phyloP scores from a whole-genome alignment of 2,888 invertebrate species.

The Malacosoma neustria region DNA sequence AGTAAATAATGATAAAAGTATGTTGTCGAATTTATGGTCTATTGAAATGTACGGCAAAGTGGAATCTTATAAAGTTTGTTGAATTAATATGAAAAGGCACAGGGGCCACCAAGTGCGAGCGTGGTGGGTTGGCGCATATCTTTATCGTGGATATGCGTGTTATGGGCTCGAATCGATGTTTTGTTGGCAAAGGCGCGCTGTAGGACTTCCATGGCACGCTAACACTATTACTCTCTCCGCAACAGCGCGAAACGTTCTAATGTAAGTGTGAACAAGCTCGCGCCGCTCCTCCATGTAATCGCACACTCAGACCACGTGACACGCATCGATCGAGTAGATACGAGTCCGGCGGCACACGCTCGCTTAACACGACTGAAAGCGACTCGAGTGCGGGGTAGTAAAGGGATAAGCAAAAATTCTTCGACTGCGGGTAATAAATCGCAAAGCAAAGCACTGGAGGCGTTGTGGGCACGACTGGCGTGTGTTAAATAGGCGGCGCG shows the following conservation, averaged over 20 bases:
- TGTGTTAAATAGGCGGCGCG: conserved; percentile 9
- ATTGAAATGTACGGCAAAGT: too few relatives aligned
- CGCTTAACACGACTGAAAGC: conserved; percentile 2
- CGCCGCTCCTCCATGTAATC: conserved; percentile 9
- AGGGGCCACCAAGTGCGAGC: background rate
- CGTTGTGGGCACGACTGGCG: background rate
- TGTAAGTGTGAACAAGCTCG: conserved; percentile 26
- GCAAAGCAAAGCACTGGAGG: too few relatives aligned
- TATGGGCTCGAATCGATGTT: background rate
- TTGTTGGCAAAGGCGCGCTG: conserved; percentile 10
- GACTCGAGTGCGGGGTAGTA: conserved; percentile 9
- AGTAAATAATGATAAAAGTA: too few relatives aligned
- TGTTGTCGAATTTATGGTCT: too few relatives aligned
- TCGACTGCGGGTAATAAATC: too few relatives aligned
- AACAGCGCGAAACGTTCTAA: conserved; percentile 65
- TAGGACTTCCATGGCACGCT: conserved; percentile 19
- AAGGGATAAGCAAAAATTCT: too few relatives aligned
- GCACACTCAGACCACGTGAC: too few relatives aligned
- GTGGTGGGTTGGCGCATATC: too few relatives aligned
- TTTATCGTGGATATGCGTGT: background rate
- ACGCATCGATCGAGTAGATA: too few relatives aligned
- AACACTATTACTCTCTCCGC: conserved; percentile 34
- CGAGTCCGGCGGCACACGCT: conserved; percentile 6
- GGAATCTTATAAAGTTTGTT: too few relatives aligned
- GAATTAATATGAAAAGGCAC: too few relatives aligned